Evolutionary conservation across 2,113 vertebrate species (phyloP), one percentile per base, ranked within the genome.

Genomic region (Rhinichthys klamathensis): DNA sequence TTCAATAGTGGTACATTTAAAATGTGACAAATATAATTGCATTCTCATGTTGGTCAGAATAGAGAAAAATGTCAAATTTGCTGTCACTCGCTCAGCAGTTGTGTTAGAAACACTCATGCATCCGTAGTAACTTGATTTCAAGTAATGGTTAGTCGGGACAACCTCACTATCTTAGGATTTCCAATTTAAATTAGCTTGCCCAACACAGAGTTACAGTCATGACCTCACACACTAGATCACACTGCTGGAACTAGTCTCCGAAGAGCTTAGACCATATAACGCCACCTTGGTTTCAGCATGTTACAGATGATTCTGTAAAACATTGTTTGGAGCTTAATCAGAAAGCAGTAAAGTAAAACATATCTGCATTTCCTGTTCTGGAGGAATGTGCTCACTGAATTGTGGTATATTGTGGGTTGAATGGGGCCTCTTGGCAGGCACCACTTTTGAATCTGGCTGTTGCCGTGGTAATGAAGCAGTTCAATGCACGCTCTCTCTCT

Each of bases 401-500:
- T 81, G 61, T 81, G 41, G 46, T 65, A 30, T 32, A 75, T 78
- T 86, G 56, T 86, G 58, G 69, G 60, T 46, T 74, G 25, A 73
- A 84, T 63, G 51, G 74, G 58, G 84, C 81, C 67, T 73, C 84
- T 79, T 35, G 63, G 81, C 81, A 72, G 67, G 46, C 51, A 56
- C 81, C 46, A 72, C 65, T 83, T 83, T 72, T 18, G 30, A 83
- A 72, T 83, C 81, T 72, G 81, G 65, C 51, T 85, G 76, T 84
- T 84, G 83, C 87, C 63, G 82, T 78, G 85, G 85, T 85, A 87
- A 89, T 89, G 73, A 89, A 89, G 88, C 78, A 82, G 85, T 86
- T 83, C 84, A 75, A 70, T 84, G 73, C 15, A 6, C 80, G 0
- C 54, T 35, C 70, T 60, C 77, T 56, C 87, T 69, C 83, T 77